These are phyloP conservation scores for Nymphicus hollandicus DNA, from an alignment of 2,113 vertebrate genomes.

Conservation along the genomic window DNA sequence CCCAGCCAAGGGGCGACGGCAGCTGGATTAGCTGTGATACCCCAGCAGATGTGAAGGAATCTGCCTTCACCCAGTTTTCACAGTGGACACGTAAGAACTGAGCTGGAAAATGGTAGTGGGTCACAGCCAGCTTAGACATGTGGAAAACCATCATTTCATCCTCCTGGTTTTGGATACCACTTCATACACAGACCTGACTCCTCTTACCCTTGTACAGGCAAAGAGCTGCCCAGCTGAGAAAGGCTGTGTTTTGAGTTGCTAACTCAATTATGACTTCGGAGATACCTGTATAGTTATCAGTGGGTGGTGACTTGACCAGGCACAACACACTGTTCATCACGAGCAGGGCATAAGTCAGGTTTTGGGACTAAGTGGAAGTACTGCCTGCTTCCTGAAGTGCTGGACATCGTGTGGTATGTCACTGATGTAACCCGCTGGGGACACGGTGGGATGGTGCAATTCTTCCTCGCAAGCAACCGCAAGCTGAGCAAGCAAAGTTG, in stretches of 20 bases:
- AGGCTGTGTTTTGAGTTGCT: neutral
- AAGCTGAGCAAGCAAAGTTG: neutral
- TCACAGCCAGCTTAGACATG: neutral
- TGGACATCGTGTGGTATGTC: rapidly evolving
- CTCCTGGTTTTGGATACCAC: neutral
- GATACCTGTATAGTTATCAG: neutral
- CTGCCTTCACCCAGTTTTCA: neutral
- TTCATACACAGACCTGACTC: neutral
- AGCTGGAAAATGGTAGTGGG: neutral
- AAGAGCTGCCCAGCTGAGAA: neutral
- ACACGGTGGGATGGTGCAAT: neutral
- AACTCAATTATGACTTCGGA: neutral
- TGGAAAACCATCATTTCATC: rapidly evolving
- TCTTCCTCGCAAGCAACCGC: neutral
- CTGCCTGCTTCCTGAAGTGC: neutral
- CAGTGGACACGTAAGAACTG: rapidly evolving
- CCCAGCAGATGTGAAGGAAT: neutral
- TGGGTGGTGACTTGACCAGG: rapidly evolving
- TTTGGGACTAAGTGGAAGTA: neutral
- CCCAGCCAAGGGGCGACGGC: neutral
- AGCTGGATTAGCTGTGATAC: neutral
- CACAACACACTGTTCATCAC: neutral
- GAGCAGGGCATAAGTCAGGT: neutral
- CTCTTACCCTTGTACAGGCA: neutral
- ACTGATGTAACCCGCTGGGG: rapidly evolving